Evolutionary conservation across 2,888 invertebrate genomes (phyloP), one percentile per base, ranked within the genome.

Genomic region (Cordilura impudica): DNA sequence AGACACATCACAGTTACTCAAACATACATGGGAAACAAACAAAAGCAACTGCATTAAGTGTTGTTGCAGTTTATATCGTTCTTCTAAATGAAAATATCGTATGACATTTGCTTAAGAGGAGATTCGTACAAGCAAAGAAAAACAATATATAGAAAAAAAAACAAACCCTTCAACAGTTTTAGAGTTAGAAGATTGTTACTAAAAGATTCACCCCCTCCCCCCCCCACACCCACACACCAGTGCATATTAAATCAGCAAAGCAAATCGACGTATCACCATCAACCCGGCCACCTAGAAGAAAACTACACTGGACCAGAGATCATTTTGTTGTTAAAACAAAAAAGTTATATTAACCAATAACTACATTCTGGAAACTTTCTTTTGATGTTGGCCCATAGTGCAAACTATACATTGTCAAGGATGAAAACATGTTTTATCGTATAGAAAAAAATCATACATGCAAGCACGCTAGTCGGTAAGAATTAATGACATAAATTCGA

Each of bases 41-140:
- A 47, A 65, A 60, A 65, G n/a, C 23, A 67, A 61, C 71, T 77
- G 78, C 67, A 78, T 63, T 63, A 78, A 73, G 69, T 69, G 51
- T 70, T 73, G 73, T 47, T 70, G 78, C 78, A 78, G 75, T 76
- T 63, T 76, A 63, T 49, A 70, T 70, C 39, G 26, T 70, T 61
- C 5, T 16, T 56, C 29, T n/a, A 14, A 49, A 49, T 14, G 39
- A 31, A 51, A 67, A 21, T 23, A 53, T 43, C 43, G 19, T n/a
- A n/a, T n/a, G n/a, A 10, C 21, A 10, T 45, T 63, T 45, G 60
- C 67, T 74, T 23, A 21, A 43, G 69, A 49, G 69, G 23, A 47
- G 35, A 45, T 35, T 47, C 39, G 18, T 54, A 69, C 31, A 39
- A 16, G 19, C 58, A 23, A 31, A 49, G 45, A 18, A 5, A 16